Conservation (phyloP, 1,140 invertebrate species). For the Helicorthomorpha holstii region DNA sequence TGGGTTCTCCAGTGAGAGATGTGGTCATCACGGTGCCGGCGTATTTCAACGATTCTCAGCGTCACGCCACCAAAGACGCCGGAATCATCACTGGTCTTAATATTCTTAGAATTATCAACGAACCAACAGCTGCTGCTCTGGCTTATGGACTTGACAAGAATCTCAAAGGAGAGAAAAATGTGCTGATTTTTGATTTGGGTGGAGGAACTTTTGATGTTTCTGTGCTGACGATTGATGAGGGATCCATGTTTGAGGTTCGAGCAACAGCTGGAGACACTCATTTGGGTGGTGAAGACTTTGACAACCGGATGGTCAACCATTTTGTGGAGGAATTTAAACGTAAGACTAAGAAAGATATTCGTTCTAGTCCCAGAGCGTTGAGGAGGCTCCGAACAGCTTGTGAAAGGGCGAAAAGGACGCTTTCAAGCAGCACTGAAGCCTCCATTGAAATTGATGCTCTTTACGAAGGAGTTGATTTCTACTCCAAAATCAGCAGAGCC, state of each 20-base stretch:
- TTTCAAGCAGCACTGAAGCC: neutral
- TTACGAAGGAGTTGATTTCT: slow-evolving; percentile 12
- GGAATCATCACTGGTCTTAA: slow-evolving; percentile 37
- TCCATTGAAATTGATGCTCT: neutral
- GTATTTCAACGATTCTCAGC: too few species aligned
- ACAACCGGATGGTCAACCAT: neutral
- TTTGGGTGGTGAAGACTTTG: too few species aligned
- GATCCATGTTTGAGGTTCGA: slow-evolving; percentile 31
- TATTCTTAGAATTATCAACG: slow-evolving; percentile 35
- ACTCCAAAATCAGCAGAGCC: slow-evolving; percentile 26
- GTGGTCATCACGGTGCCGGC: slow-evolving; percentile 38
- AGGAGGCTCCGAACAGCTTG: slow-evolving; percentile 4
- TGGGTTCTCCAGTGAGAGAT: slow-evolving; percentile 28
- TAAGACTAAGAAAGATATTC: neutral
- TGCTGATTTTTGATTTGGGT: too few species aligned
- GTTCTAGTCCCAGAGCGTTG: neutral
- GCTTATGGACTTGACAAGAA: too few species aligned
- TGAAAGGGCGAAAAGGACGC: too few species aligned
- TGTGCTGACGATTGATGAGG: too few species aligned
- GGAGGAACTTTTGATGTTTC: too few species aligned
- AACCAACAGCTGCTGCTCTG: slow-evolving; percentile 30
- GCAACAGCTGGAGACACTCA: neutral
- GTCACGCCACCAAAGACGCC: too few species aligned
- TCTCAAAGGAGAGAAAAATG: too few species aligned
- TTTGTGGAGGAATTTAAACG: neutral